Evolutionary conservation across 2,888 invertebrate species (phyloP), one percentile per base, ranked within the genome.

Genomic region (Drosophila anomalata): DNA sequence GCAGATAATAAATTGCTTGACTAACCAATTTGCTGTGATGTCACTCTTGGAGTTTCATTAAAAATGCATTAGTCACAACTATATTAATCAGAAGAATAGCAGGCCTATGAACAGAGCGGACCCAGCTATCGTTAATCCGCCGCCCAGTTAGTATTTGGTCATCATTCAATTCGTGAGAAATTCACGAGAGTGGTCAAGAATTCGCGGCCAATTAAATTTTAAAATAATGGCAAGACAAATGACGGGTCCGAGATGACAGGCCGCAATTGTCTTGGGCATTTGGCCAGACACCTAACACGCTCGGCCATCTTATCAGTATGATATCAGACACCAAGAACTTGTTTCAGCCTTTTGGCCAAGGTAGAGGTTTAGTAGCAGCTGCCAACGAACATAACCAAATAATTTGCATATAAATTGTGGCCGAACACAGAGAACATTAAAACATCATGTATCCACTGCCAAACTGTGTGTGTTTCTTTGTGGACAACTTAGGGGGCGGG

Each of bases 1-100:
- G 5, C 24, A 17, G 17, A 41, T 29, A 26, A 44, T 22, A 14
- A 6, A 9, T 2, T 24, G 53, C 17, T 17, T 42, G 31, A 55
- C 41, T 31, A 51, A 73, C 73, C 62, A 62, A 41, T 24, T 51
- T 36, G 6, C 39, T 9, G 56, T 81, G 86, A 81, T 79, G 86
- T 81, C 73, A 81, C 54, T 47, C 74, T 42, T 17, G 65, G 22
- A 11, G 48, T 50, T 73, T 68, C 71, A 84, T 84, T 84, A 84
- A 77, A 84, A 84, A 87, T 79, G 79, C 85, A 87, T 84, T 84
- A 87, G 73, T 53, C 55, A 55, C 63, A 59, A 77, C 69, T 62
- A 44, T 62, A 53, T 48, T 39, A 76, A 83, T 83, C 74, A 77
- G 76, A 74, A 62, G 48, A 62, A 50, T 68, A 69, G 53, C 65